phyloP scores from a whole-genome alignment of 2,797 vertebrate species.

The Dicrostonyx torquatus region DNA sequence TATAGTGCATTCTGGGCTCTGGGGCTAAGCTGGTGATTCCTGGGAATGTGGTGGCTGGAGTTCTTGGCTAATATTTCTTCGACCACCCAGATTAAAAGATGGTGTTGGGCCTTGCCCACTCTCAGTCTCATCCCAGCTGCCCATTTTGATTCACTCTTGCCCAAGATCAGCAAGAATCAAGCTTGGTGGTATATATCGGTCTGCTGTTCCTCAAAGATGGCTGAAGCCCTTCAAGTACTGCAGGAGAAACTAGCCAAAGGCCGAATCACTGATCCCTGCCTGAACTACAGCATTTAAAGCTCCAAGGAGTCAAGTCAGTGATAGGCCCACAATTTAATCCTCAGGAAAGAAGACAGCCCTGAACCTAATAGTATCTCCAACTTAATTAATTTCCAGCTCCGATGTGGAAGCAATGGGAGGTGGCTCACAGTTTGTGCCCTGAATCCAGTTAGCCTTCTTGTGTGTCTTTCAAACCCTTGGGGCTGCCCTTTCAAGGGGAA shows the following conservation, averaged over 20 bases:
- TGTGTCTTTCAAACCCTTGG: not conserved
- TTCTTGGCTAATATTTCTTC: not conserved
- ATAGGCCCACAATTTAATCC: not conserved
- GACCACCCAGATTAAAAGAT: not conserved
- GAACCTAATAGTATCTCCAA: not conserved
- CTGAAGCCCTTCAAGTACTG: not conserved
- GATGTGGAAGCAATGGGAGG: not conserved
- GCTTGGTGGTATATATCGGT: not conserved
- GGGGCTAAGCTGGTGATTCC: not conserved
- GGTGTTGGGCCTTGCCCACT: not conserved
- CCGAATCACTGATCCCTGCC: not conserved
- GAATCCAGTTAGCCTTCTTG: not conserved
- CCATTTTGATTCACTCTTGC: not conserved
- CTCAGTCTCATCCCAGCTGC: not conserved
- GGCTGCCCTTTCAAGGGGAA: not conserved
- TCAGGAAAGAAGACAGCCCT: not conserved
- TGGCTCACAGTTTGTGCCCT: not conserved
- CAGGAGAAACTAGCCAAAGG: accelerated
- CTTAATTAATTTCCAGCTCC: not conserved
- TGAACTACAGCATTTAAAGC: not conserved
- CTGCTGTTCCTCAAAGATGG: not conserved
- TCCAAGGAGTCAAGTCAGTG: constrained; percentile 21
- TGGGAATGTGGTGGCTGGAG: not conserved
- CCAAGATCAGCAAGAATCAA: not conserved
- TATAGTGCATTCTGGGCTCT: not conserved